Base-by-base conservation (phyloP, 2,113 vertebrate genomes). In the Chrysemys picta region DNA sequence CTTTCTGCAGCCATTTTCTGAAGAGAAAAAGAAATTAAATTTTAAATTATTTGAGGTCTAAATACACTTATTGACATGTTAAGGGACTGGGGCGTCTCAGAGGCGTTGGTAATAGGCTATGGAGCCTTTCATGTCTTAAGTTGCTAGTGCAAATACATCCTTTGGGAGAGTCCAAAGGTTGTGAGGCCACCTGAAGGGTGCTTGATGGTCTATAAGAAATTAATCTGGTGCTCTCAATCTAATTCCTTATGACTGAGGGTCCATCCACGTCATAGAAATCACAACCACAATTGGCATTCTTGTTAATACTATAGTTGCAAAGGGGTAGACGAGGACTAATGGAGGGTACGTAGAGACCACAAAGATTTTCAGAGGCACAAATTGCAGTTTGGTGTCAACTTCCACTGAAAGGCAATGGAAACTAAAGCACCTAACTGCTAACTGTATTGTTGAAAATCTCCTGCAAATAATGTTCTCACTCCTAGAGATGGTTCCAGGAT, bases 21-120 rank as follows among this genome's bases (percentile, higher is more conserved):
- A 84, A 57, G 57, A 96, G 91, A 94, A 91, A 89, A 91, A 81
- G 89, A 92, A 91, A 94, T 92, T 88, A 81, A 93, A 87, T 95
- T 93, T 84, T 22, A 62, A 87, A 92, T 49, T 88, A 83, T 93
- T 83, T 80, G 79, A 91, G 86, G 82, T 92, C 25, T 92, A 81
- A 95, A 92, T 89, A 47, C 84, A 10, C 53, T 14, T 88, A 90
- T 54, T 82, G 85, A 47, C 1, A 21, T 76, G 85, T 81, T 83
- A 92, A 50, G 57, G 35, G 2, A 0, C 62, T 84, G 62, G 86
- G 56, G 56, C 80, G 83, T 62, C 84, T 82, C 62, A 0, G 57
- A n/a, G 9, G 86, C 57, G 38, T 9, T 88, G 17, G 14, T 22
- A 7, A 27, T 42, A 45, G 69, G 7, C n/a, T 78, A 75, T 54